Percentiles rank a stretch among this genome's conserved stretches.
phyloP scores from a whole-genome alignment of 2,113 vertebrate genomes.

The Caracal caracal region DNA sequence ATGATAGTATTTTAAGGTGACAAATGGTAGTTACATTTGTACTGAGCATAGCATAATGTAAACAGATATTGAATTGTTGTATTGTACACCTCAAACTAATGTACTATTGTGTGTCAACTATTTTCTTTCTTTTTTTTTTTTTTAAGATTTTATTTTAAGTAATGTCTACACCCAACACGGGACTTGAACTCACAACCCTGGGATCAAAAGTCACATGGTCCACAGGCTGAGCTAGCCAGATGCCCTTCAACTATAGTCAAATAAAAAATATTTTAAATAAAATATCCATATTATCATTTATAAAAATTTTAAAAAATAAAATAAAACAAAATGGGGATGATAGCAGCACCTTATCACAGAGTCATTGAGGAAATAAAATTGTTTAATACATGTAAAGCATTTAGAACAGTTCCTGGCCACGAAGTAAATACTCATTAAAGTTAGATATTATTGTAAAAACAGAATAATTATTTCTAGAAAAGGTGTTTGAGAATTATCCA shows the following conservation, averaged over 20 bases:
- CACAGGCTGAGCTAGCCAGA: no score
- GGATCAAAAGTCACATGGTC: no score
- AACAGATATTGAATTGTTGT: not conserved
- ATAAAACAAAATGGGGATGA: not conserved
- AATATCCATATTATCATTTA: not conserved
- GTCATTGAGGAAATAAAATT: not conserved
- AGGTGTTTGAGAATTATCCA: not conserved
- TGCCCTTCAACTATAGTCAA: not conserved
- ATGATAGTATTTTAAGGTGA: not conserved
- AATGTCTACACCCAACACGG: no score
- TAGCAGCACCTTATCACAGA: not conserved
- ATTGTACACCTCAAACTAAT: not conserved
- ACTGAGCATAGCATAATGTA: not conserved
- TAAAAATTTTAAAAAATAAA: not conserved
- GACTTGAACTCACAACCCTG: no score
- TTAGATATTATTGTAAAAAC: not conserved
- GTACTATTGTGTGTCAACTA: not conserved
- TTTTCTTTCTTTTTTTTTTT: not conserved
- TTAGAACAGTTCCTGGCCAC: not conserved
- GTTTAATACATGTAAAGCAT: not conserved
- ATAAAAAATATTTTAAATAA: not conserved
- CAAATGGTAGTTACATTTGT: not conserved
- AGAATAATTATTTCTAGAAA: slow-evolving; percentile 42
- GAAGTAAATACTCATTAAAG: not conserved
- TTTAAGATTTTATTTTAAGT: no score